Percentiles rank a stretch among this genome's conserved stretches.
These are phyloP conservation scores for Erpetoichthys calabaricus DNA, from an alignment of 2,797 vertebrate genomes.

Conservation along the genomic window DNA sequence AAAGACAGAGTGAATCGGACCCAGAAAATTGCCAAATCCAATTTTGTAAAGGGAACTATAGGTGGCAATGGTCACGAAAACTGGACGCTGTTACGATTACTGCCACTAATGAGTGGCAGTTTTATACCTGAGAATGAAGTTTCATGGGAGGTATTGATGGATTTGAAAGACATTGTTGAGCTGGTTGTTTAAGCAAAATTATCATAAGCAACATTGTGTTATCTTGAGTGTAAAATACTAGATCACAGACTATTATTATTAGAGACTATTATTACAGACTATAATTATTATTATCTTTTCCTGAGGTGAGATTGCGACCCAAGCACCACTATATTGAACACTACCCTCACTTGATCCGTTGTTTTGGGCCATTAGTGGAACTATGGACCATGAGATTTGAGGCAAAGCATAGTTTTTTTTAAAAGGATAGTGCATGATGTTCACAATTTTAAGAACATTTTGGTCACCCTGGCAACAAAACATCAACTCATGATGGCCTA, in stretches of 20 bases:
- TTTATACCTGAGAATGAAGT: slow-evolving; percentile 3
- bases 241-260: slow-evolving; percentile 13
- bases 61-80: slow-evolving; percentile 14
- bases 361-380: slow-evolving; percentile 13
- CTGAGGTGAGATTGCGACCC: too few relatives aligned
- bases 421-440: slow-evolving; percentile 7
- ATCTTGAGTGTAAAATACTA: slow-evolving; percentile 2
- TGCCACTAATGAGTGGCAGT: slow-evolving; percentile 10
- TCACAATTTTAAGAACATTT: too few relatives aligned
- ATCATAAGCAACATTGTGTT: slow-evolving; percentile 8
- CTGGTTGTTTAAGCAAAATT: slow-evolving; percentile 6
- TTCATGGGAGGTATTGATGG: slow-evolving; percentile 11
- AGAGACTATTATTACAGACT: too few relatives aligned
- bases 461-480: too few relatives aligned
- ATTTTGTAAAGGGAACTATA: slow-evolving; percentile 2
- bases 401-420: slow-evolving; percentile 8
- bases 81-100: slow-evolving; percentile 5
- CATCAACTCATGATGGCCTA: too few relatives aligned
- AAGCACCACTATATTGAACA: too few relatives aligned
- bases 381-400: slow-evolving; percentile 15
- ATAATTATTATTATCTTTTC: too few relatives aligned
- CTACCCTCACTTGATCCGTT: too few relatives aligned
- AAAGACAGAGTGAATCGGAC: slow-evolving; percentile 13
- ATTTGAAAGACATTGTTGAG: slow-evolving; percentile 10
- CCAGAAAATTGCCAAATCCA: slow-evolving; percentile 6